A percentile compares a stretch with the other conserved stretches of the same genome.
Conservation (phyloP, 1,140 invertebrate genomes). For the Pseudomyrmex sp. region DNA sequence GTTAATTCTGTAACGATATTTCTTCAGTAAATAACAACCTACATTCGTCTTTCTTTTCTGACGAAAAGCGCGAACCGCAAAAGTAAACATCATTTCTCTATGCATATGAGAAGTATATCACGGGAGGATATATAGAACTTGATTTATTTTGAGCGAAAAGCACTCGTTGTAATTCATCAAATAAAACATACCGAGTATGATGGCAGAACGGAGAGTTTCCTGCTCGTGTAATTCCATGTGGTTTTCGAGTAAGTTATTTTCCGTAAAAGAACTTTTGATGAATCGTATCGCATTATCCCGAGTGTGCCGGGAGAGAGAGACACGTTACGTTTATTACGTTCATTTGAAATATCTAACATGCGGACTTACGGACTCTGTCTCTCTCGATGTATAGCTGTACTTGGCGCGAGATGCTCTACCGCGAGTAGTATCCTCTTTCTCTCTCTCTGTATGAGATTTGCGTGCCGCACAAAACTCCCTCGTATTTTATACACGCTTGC, state of each 20-base stretch:
- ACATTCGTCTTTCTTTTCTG: not conserved
- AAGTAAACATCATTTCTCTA: not conserved
- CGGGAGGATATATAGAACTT: not conserved
- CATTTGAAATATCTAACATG: not conserved
- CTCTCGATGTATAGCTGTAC: no score
- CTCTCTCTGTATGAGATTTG: slow-evolving; percentile 8
- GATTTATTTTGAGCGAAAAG: slow-evolving; percentile 29
- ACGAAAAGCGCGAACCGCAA: not conserved
- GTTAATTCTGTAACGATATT: not conserved
- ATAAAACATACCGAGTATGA: slow-evolving; percentile 23
- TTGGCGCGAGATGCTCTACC: no score
- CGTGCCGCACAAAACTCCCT: slow-evolving; percentile 1
- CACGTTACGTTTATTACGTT: slow-evolving; percentile 40
- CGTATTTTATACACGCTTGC: not conserved
- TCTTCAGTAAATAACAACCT: not conserved
- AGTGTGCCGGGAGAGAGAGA: not conserved
- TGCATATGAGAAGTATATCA: not conserved
- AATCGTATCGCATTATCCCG: slow-evolving; percentile 44
- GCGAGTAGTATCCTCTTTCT: no score
- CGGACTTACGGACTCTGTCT: no score
- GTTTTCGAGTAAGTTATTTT: slow-evolving; percentile 32
- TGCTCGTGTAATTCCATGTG: slow-evolving; percentile 20
- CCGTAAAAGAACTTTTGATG: slow-evolving; percentile 44
- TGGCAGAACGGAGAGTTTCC: slow-evolving; percentile 8
- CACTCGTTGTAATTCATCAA: slow-evolving; percentile 23